Evolutionary conservation across 2,797 vertebrate species (phyloP).

Genomic region (Squalus acanthias): DNA sequence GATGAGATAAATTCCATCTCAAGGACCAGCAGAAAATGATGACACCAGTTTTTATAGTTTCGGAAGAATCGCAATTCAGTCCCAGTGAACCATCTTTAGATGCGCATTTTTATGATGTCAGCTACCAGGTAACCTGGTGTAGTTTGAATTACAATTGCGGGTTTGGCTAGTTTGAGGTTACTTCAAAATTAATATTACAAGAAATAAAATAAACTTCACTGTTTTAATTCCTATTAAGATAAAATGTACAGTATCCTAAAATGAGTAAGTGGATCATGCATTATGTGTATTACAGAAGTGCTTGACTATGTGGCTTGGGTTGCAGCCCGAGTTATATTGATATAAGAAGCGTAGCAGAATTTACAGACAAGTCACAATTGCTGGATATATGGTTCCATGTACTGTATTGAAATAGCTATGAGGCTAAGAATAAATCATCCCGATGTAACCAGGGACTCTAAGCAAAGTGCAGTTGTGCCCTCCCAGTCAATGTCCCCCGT

Average conservation of each 20-base stretch:
- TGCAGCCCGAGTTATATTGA: background rate
- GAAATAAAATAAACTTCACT: background rate
- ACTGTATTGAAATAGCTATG: background rate
- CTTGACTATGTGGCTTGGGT: background rate
- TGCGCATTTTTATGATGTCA: conserved; percentile 80
- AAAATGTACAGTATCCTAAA: background rate
- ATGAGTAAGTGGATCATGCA: background rate
- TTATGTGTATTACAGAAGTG: background rate
- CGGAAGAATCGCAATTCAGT: conserved; percentile 89
- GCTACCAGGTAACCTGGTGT: conserved; percentile 73
- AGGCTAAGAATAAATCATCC: background rate
- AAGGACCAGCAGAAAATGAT: conserved; percentile 97
- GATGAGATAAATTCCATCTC: conserved; percentile 98
- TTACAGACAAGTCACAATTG: background rate
- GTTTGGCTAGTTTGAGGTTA: background rate
- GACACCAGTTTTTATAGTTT: conserved; percentile 96
- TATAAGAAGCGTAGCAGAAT: background rate
- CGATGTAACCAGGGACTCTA: background rate
- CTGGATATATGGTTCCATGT: background rate
- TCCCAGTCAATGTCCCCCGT: too few relatives aligned
- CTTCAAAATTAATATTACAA: background rate
- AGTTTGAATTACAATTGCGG: conserved; percentile 59
- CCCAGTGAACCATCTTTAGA: conserved; percentile 74
- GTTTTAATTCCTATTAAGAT: background rate
- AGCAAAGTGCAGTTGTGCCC: background rate